Percentiles rank a stretch among this genome's conserved stretches.
These are phyloP conservation scores for Empis livida DNA, from an alignment of 2,888 invertebrate species.

Conservation along the genomic window DNA sequence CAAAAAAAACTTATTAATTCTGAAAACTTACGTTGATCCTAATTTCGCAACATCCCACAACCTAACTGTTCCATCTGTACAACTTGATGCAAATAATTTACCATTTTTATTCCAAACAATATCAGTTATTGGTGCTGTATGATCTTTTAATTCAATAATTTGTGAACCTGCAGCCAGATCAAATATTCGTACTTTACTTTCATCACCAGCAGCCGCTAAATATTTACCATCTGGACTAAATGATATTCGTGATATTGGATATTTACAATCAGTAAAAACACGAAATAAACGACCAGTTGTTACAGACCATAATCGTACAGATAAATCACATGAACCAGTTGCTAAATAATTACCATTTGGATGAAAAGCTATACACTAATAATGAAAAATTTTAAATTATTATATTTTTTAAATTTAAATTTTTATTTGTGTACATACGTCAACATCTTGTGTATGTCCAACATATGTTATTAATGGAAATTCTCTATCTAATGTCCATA, in stretches of 20 bases:
- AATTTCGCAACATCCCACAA: conserved; percentile 45
- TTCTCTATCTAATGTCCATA: conserved; percentile 71
- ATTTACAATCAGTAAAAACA: conserved; percentile 65
- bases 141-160: conserved; percentile 45
- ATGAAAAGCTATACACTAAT: conserved; percentile 57
- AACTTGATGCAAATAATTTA: conserved; percentile 51
- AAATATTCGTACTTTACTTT: conserved; percentile 50
- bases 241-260: conserved; percentile 58
- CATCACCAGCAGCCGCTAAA: conserved; percentile 69
- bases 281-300: conserved; percentile 71
- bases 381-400: conserved; percentile 2
- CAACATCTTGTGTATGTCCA: conserved; percentile 80
- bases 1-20: not conserved
- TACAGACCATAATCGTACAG: conserved; percentile 76
- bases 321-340: conserved; percentile 82
- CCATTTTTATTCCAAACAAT: conserved; percentile 47
- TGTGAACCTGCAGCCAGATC: conserved; percentile 49
- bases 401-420: not conserved
- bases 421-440: conserved; percentile 42
- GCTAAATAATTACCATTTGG: conserved; percentile 83
- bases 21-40: conserved; percentile 12
- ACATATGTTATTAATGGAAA: conserved; percentile 73
- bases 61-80: conserved; percentile 50
- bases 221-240: conserved; percentile 78
- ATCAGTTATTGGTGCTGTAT: conserved; percentile 41